These are phyloP conservation scores for Sycobia sp. DNA, from an alignment of 1,140 invertebrate species.

Conservation along the genomic window DNA sequence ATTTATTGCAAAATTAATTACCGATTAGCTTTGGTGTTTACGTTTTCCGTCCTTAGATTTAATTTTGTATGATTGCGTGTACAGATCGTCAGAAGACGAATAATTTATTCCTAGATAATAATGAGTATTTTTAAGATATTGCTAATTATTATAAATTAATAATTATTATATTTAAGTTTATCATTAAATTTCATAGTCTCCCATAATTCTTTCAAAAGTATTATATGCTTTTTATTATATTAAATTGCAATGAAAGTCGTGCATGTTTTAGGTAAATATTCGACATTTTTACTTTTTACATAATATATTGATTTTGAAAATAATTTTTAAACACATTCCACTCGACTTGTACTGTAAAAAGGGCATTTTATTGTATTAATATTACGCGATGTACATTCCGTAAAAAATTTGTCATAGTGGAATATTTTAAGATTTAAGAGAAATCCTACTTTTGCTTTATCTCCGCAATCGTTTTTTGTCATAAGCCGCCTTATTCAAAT, in stretches of 20 bases:
- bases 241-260: constrained; percentile 21
- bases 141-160: not conserved
- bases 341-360: constrained; percentile 16
- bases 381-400: constrained; percentile 29
- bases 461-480: constrained; percentile 31
- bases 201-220: constrained; percentile 3
- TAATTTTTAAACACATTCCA: constrained; percentile 30
- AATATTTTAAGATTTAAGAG: constrained; percentile 25
- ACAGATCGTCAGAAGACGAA: constrained; percentile 37
- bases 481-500: constrained; percentile 27
- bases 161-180: constrained; percentile 3
- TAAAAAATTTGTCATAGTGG: constrained; percentile 10
- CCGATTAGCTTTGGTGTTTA: constrained; percentile 49
- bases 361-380: constrained; percentile 28
- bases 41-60: constrained; percentile 60
- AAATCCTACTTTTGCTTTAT: no score
- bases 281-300: no score
- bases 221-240: not conserved
- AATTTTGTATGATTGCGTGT: constrained; percentile 52
- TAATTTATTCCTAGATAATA: constrained; percentile 39
- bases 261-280: not conserved
- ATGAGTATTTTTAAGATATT: constrained; percentile 7
- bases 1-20: constrained; percentile 28
- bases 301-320: constrained; percentile 43
- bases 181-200: constrained; percentile 8